Evolutionary conservation across 2,888 invertebrate species (phyloP), one percentile per base, ranked within the genome.

Genomic region (Terebella lapidaria): DNA sequence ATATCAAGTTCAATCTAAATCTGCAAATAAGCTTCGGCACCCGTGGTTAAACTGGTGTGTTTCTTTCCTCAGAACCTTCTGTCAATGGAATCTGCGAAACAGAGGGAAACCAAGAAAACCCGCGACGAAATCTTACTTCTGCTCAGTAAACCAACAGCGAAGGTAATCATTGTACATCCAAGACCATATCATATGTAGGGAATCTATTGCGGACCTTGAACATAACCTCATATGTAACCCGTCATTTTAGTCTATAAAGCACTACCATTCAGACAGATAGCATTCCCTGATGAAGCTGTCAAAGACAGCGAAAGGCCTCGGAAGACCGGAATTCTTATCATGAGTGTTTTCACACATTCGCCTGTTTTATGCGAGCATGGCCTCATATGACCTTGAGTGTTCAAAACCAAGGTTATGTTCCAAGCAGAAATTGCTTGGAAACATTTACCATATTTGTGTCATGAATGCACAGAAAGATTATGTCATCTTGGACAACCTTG

Each of bases 131-230:
- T 97, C 59, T 84, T 94, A 72, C 70, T 74, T 74, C 82, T 97
- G 20, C 82, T 97, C 0, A 94, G 93, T 70, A 93, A 93, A 79
- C 95, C 95, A 5, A 95, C 95, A 0, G 95, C 95, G 0, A 96
- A 96, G 80, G 95, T 74, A n/a, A 58, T 46, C 35, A n/a, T 3
- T 18, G 15, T n/a, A n/a, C n/a, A n/a, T n/a, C n/a, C n/a, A n/a
- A n/a, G n/a, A n/a, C n/a, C n/a, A n/a, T n/a, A n/a, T n/a, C n/a
- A n/a, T n/a, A n/a, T n/a, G n/a, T n/a, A n/a, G n/a, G n/a, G n/a
- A n/a, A n/a, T n/a, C n/a, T n/a, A n/a, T n/a, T n/a, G n/a, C n/a
- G n/a, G n/a, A n/a, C n/a, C n/a, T n/a, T n/a, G 10, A 10, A 35
- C 35, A 35, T 10, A 18, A 35, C 10, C 35, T 18, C 18, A 35